These are phyloP conservation scores for Drosophila subobscura DNA, from an alignment of 1,140 invertebrate genomes.

Conservation along the genomic window DNA sequence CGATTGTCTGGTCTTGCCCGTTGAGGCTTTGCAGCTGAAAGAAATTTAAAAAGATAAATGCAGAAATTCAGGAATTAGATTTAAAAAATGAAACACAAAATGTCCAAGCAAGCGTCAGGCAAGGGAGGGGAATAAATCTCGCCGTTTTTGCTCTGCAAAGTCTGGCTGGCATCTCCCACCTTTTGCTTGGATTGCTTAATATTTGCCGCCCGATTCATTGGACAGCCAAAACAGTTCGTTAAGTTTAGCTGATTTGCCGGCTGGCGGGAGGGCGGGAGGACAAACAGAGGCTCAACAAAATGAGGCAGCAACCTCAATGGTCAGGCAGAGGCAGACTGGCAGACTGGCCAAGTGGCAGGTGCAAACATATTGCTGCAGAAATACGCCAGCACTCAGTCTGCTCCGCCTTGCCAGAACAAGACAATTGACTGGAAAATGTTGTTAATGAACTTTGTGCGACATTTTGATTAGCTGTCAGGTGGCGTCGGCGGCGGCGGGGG, in stretches of 20 bases:
- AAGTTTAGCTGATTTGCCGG: constrained; percentile 60
- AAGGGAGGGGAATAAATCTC: too few relatives aligned
- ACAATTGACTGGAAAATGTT: constrained; percentile 81
- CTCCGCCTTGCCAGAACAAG: constrained; percentile 45
- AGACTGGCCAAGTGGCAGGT: not conserved
- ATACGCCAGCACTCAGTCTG: constrained; percentile 40
- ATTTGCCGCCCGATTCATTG: constrained; percentile 11
- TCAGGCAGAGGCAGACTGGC: not conserved
- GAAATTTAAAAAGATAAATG: too few relatives aligned
- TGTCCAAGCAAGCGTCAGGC: too few relatives aligned
- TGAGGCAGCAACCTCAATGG: constrained; percentile 63
- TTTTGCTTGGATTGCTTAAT: not conserved
- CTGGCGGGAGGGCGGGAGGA: constrained; percentile 58
- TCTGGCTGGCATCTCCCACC: too few relatives aligned
- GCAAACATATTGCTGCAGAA: constrained; percentile 61
- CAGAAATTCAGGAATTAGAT: not conserved
- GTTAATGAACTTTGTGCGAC: constrained; percentile 81
- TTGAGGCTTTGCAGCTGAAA: not conserved
- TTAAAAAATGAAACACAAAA: not conserved
- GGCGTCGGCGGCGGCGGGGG: not conserved
- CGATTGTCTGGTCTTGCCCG: not conserved
- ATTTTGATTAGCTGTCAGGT: constrained; percentile 74
- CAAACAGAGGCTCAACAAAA: constrained; percentile 78
- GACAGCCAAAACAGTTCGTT: constrained; percentile 57
- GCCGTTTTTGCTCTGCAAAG: too few relatives aligned